Evolutionary conservation across 2,888 invertebrate genomes (phyloP).

Genomic region (Drosophila ezoana): DNA sequence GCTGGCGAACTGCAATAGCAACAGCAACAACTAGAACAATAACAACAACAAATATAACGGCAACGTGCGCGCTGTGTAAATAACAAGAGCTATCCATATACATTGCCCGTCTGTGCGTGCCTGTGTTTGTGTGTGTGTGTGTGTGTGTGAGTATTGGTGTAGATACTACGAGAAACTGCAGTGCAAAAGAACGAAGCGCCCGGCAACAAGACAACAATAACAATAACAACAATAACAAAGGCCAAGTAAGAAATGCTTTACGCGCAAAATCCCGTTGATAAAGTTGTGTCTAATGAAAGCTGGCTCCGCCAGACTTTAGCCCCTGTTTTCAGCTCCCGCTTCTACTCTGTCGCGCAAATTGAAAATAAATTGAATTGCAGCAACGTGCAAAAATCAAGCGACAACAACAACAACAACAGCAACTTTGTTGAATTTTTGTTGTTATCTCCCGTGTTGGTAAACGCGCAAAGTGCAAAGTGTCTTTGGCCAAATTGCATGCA

Average conservation of each 20-base stretch:
- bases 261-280: constrained; percentile 63
- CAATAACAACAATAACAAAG: constrained; percentile 22
- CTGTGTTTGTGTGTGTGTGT: constrained; percentile 18
- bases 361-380: constrained; percentile 76
- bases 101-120: constrained; percentile 31
- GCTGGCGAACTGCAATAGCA: constrained; percentile 40
- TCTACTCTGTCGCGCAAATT: constrained; percentile 58
- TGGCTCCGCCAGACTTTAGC: constrained; percentile 35
- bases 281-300: constrained; percentile 70
- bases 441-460: constrained; percentile 18
- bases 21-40: constrained; percentile 44
- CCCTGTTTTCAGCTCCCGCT: neutral
- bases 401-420: constrained; percentile 27
- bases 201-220: constrained; percentile 53
- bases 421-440: constrained; percentile 22
- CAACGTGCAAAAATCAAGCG: constrained; percentile 69
- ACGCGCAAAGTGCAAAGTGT: constrained; percentile 54
- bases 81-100: constrained; percentile 47
- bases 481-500: constrained; percentile 64
- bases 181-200: constrained; percentile 62
- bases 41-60: constrained; percentile 45
- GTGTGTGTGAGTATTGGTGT: constrained; percentile 34
- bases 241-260: constrained; percentile 36
- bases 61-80: constrained; percentile 74
- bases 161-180: constrained; percentile 55